phyloP scores from a whole-genome alignment of 2,113 vertebrate genomes.

The Sapayoa aenigma region DNA sequence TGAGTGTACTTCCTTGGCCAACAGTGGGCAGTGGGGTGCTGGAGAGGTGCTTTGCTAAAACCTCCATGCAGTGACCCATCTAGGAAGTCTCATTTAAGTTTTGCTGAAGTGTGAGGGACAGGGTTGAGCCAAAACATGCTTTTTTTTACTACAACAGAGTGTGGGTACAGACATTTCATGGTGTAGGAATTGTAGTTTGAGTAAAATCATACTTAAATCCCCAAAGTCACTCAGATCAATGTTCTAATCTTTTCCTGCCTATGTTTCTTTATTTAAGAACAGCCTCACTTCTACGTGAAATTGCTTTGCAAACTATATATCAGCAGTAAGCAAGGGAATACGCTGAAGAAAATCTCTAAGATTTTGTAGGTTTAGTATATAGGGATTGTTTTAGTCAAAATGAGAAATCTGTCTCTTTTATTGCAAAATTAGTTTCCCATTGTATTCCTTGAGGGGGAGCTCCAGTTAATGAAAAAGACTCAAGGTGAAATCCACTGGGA shows the following conservation, averaged over 20 bases:
- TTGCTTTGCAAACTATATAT: neutral
- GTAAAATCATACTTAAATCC: neutral
- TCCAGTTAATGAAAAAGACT: slow-evolving; percentile 43
- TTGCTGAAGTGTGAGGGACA: neutral
- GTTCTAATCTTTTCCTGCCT: neutral
- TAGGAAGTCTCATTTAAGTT: neutral
- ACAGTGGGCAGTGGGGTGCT: neutral
- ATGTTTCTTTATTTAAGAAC: neutral
- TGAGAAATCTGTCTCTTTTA: neutral
- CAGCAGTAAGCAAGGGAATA: neutral
- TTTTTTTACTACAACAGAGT: neutral
- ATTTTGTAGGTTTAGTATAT: neutral
- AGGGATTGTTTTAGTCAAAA: neutral
- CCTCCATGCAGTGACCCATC: neutral
- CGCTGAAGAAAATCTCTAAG: neutral
- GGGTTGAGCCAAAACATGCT: neutral
- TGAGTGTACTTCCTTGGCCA: neutral
- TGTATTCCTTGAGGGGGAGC: slow-evolving; percentile 65
- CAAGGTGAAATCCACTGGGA: neutral
- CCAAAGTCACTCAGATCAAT: neutral
- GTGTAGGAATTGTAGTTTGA: neutral
- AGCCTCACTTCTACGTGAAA: neutral
- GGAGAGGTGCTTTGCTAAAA: neutral
- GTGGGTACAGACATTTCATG: neutral
- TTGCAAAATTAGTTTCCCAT: slow-evolving; percentile 4